Conservation (phyloP, 2,797 vertebrate genomes). For the Champsocephalus esox region DNA sequence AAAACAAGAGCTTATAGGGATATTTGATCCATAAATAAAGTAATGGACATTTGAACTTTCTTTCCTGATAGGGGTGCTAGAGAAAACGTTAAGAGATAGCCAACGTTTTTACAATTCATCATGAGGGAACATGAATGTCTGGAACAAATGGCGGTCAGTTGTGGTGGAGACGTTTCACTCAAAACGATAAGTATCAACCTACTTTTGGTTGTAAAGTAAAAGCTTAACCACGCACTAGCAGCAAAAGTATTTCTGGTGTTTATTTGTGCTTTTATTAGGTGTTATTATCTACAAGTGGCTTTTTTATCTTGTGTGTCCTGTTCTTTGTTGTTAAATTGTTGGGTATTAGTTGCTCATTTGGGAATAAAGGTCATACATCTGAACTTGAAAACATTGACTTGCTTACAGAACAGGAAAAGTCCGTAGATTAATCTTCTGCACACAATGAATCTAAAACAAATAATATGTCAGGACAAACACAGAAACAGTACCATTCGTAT, state of each 20-base stretch:
- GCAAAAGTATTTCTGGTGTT: too few species aligned
- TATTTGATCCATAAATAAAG: neutral
- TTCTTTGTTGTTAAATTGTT: too few species aligned
- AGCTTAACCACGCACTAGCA: too few species aligned
- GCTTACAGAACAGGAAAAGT: too few species aligned
- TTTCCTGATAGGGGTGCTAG: neutral
- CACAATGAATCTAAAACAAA: neutral
- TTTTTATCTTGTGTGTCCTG: too few species aligned
- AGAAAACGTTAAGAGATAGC: neutral
- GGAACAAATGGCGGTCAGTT: neutral
- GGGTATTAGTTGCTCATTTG: too few species aligned
- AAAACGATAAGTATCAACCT: neutral
- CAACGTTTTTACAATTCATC: neutral
- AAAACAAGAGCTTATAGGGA: neutral
- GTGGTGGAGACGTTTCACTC: neutral
- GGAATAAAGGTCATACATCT: too few species aligned
- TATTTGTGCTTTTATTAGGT: too few species aligned
- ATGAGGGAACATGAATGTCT: neutral
- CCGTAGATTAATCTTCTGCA: neutral
- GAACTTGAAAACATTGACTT: neutral
- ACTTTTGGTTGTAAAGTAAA: neutral
- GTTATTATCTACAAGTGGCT: too few species aligned
- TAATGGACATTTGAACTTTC: neutral
- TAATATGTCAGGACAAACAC: too few species aligned
- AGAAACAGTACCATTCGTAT: neutral